A percentile compares a stretch with the other conserved stretches of the same genome.
Evolutionary conservation across 2,888 invertebrate species (phyloP).

Genomic region (Diloba caeruleocephala): DNA sequence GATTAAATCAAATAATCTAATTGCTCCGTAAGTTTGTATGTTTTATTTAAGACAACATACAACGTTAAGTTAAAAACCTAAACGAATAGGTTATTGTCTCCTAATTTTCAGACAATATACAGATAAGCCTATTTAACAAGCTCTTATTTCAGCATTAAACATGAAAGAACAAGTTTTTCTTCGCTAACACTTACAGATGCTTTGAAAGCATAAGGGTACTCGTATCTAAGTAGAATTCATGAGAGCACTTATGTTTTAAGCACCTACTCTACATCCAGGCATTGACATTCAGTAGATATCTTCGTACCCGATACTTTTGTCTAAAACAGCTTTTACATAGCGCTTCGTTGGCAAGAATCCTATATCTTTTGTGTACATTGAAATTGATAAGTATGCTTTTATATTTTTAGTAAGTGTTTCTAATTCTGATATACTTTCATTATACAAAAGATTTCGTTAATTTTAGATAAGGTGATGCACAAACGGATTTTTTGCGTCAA

Average conservation of each 20-base stretch:
- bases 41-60: too few species aligned
- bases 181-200: constrained; percentile 38
- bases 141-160: constrained; percentile 30
- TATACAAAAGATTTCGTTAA: too few species aligned
- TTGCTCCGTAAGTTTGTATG: too few species aligned
- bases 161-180: constrained; percentile 28
- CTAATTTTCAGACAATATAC: constrained; percentile 5
- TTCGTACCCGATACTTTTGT: constrained; percentile 21
- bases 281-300: constrained; percentile 40
- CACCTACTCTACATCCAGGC: constrained; percentile 21
- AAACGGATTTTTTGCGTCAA: too few species aligned
- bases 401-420: too few species aligned
- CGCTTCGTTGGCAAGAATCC: constrained; percentile 7
- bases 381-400: not conserved
- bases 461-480: too few species aligned
- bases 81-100: too few species aligned
- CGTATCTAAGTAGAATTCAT: constrained; percentile 37
- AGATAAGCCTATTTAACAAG: constrained; percentile 24
- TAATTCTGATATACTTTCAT: too few species aligned
- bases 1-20: too few species aligned
- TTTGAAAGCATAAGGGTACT: constrained; percentile 44
- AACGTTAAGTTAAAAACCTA: too few species aligned
- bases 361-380: constrained; percentile 4
- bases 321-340: constrained; percentile 27
- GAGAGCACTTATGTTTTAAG: constrained; percentile 40